Percentiles rank a stretch among this genome's conserved stretches.
These are phyloP conservation scores for Oscheius sp. DNA, from an alignment of 2,888 invertebrate genomes.

Conservation along the genomic window DNA sequence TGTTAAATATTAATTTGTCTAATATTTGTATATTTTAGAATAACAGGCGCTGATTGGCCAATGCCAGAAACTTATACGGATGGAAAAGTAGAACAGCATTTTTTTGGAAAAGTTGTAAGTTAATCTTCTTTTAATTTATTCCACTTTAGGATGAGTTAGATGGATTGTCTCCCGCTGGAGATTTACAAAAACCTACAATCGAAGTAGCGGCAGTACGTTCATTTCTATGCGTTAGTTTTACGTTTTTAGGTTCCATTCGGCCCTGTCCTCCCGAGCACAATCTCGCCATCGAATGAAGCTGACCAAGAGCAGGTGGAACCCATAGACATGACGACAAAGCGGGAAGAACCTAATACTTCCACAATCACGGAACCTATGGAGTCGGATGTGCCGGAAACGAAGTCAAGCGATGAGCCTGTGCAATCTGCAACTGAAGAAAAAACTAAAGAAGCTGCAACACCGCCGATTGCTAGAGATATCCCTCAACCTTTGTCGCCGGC, in stretches of 20 bases:
- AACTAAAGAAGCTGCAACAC: neutral
- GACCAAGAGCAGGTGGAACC: conserved; percentile 13
- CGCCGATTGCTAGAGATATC: neutral
- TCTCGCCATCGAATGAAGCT: neutral
- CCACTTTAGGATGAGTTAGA: conserved; percentile 34
- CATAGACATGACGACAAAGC: conserved; percentile 26
- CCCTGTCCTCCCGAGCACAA: neutral
- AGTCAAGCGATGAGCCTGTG: neutral
- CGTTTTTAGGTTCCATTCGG: conserved; percentile 9
- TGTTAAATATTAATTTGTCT: neutral
- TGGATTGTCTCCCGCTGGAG: neutral
- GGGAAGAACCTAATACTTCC: neutral
- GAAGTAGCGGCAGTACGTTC: neutral
- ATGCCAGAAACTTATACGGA: conserved; percentile 25
- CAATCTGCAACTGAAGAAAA: conserved; percentile 7
- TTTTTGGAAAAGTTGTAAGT: conserved; percentile 42
- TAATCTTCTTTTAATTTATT: neutral
- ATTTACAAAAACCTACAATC: neutral
- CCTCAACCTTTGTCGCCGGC: neutral
- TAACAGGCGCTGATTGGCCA: conserved; percentile 48
- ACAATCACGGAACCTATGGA: neutral
- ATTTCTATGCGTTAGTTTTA: neutral
- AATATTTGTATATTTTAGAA: conserved; percentile 16
- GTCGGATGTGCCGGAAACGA: neutral
- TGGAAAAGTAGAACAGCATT: conserved; percentile 42